phyloP scores from a whole-genome alignment of 2,797 vertebrate species.

The Ctenochaetus hawaiiensis region DNA sequence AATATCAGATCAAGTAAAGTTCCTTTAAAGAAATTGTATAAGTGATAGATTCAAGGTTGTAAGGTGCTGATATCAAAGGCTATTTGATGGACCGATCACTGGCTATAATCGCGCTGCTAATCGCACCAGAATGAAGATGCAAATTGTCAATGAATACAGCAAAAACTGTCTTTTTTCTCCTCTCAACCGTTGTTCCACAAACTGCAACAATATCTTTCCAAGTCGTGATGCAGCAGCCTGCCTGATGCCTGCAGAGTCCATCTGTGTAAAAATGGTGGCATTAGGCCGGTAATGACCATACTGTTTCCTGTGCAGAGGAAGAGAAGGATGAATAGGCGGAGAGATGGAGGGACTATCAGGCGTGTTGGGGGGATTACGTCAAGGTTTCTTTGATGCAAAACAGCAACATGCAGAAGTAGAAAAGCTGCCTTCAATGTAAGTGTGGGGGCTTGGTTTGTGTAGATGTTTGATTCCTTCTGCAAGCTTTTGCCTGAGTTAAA shows the following conservation, averaged over 20 bases:
- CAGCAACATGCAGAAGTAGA: slow-evolving; percentile 33
- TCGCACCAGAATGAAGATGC: not conserved
- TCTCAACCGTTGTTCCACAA: not conserved
- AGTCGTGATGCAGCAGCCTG: slow-evolving; percentile 53
- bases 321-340: not conserved
- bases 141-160: not conserved
- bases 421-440: slow-evolving; percentile 34
- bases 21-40: not conserved
- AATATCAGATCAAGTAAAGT: not conserved
- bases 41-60: not conserved
- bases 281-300: slow-evolving; percentile 32
- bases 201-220: slow-evolving; percentile 45
- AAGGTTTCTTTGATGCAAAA: slow-evolving; percentile 39
- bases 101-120: not conserved
- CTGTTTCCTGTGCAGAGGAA: slow-evolving; percentile 32
- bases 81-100: not conserved
- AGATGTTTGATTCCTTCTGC: slow-evolving; percentile 18
- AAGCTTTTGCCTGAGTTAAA: slow-evolving; percentile 12
- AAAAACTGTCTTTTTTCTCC: not conserved
- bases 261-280: slow-evolving; percentile 64
- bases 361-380: slow-evolving; percentile 29
- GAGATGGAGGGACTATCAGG: slow-evolving; percentile 15
- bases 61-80: not conserved
- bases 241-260: slow-evolving; percentile 57
- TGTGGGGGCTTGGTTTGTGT: slow-evolving; percentile 3